These are phyloP conservation scores for Junco hyemalis DNA, from an alignment of 2,113 vertebrate genomes.

Conservation along the genomic window DNA sequence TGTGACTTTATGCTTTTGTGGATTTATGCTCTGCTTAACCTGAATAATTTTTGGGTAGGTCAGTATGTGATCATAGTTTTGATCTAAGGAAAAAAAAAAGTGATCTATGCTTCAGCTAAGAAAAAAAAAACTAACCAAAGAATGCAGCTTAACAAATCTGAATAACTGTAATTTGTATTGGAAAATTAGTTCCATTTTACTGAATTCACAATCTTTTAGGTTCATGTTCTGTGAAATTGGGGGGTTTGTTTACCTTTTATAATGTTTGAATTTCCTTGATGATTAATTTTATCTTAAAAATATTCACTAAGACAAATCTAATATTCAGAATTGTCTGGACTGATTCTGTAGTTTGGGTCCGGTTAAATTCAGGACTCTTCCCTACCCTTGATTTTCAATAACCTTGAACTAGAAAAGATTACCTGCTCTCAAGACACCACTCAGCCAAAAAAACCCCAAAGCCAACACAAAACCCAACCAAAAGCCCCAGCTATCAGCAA, in stretches of 20 bases:
- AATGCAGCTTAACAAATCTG: background rate
- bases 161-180: background rate
- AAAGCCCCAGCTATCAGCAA: background rate
- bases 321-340: background rate
- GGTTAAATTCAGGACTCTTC: background rate
- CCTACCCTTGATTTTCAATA: background rate
- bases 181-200: background rate
- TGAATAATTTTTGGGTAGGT: background rate
- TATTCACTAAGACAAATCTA: background rate
- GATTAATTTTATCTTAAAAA: background rate
- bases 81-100: background rate
- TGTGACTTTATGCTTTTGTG: background rate
- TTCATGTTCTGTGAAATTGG: background rate
- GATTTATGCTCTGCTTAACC: slow-evolving; percentile 39
- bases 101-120: background rate
- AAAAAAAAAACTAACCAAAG: background rate
- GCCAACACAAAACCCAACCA: background rate
- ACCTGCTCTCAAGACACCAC: background rate
- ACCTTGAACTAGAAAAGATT: background rate
- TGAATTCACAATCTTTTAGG: background rate
- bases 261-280: background rate
- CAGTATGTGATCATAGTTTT: background rate
- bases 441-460: background rate
- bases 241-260: background rate
- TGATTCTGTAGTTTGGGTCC: background rate